Evolutionary conservation across 23 tunicate genomes (phyloP).

Genomic region (Styela plicata): DNA sequence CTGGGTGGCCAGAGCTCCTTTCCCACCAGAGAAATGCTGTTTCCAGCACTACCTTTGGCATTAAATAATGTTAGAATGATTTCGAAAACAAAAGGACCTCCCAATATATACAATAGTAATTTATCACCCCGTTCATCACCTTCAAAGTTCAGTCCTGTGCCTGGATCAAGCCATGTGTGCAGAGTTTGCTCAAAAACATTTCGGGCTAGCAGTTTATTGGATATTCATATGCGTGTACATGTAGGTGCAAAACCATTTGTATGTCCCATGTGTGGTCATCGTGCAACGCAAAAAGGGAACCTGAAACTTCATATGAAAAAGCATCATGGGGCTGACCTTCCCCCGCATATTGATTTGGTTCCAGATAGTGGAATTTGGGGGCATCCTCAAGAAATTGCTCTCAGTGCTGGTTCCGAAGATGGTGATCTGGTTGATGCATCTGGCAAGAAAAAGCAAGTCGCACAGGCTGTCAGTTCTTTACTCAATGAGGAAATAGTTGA

Average conservation of each 20-base stretch:
- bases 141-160: neutral
- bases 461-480: slow-evolving; percentile 77
- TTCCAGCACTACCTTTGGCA: neutral
- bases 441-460: slow-evolving; percentile 31
- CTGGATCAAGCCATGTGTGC: slow-evolving; percentile 45
- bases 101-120: neutral
- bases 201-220: slow-evolving; percentile 76
- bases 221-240: slow-evolving; percentile 95
- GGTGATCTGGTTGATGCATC: neutral
- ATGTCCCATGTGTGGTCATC: slow-evolving; percentile 82
- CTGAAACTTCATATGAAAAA: slow-evolving; percentile 92
- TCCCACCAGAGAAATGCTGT: neutral
- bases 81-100: neutral
- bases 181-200: slow-evolving; percentile 71
- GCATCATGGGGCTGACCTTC: slow-evolving; percentile 83
- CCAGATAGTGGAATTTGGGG: slow-evolving; percentile 98
- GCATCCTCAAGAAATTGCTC: slow-evolving; percentile 24
- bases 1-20: neutral
- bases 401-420: neutral
- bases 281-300: slow-evolving; percentile 93
- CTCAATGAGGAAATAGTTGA: slow-evolving; percentile 76
- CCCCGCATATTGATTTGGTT: slow-evolving; percentile 68
- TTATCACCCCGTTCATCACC: neutral
- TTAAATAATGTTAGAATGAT: neutral
- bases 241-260: slow-evolving; percentile 91